Conservation (phyloP, 2,797 vertebrate species). For the Hippocampus kuda region DNA sequence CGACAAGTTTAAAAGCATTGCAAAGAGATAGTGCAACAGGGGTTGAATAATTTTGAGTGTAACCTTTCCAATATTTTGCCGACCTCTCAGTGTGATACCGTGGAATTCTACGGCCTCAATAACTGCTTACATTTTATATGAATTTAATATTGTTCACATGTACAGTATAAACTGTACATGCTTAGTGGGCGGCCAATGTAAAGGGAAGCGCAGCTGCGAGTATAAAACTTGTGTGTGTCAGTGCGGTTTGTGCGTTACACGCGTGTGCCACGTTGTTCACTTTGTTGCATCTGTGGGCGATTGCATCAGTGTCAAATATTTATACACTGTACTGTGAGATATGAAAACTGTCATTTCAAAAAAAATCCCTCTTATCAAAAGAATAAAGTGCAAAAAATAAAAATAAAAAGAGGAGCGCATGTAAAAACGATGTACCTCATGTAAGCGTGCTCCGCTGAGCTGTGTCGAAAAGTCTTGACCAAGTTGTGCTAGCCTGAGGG, state of each 20-base stretch:
- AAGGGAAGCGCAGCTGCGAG: not conserved
- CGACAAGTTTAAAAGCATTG: not conserved
- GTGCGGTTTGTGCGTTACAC: not conserved
- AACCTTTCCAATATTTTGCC: not conserved
- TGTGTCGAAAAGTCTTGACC: not conserved
- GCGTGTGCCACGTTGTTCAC: not conserved
- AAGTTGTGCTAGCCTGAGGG: not conserved
- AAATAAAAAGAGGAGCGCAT: not conserved
- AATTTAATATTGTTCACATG: not conserved
- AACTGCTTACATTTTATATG: not conserved
- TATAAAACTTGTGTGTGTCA: not conserved
- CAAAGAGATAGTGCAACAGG: not conserved
- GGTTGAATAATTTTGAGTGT: not conserved
- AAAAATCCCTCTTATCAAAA: not conserved
- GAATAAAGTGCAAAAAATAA: not conserved
- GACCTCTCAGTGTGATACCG: not conserved
- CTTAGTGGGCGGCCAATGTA: not conserved
- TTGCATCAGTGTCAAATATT: not conserved
- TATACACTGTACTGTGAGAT: not conserved
- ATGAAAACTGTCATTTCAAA: constrained; percentile 1
- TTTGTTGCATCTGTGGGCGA: not conserved
- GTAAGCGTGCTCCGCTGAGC: not conserved
- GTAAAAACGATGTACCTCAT: not conserved
- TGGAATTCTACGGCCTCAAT: not conserved
- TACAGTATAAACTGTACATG: not conserved